Evolutionary conservation across 2,888 invertebrate species (phyloP), one percentile per base, ranked within the genome.

Genomic region (Cylloceria caligata): DNA sequence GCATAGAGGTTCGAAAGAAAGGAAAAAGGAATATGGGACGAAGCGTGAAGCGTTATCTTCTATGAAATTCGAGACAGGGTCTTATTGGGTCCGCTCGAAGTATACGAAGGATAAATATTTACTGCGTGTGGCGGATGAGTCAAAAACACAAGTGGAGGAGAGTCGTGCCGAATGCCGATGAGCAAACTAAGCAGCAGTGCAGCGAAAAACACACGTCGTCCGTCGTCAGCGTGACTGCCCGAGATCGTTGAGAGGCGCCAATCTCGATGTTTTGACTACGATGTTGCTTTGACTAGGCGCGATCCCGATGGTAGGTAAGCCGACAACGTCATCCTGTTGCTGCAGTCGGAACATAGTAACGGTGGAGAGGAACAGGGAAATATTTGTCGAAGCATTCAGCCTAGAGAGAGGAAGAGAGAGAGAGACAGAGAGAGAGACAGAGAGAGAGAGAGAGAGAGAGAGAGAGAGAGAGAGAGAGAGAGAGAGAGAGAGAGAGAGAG

Each of bases 191-290:
- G 52, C 39, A 21, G 52, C 39, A 39, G 39, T 24, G 39, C 67
- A 47, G 19, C 49, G 21, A 39, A 52, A n/a, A 52, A 27, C 24
- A 55, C 69, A 11, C 27, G 36, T 42, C 68, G 52, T 55, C 49
- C 34, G 36, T 64, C 24, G 39, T 42, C 60, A n/a, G n/a, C n/a
- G 67, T 36, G 73, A 57, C 57, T n/a, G 27, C 34, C 19, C 21
- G 80, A 34, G 68, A 68, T 74, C 57, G 73, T 68, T 47, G 36
- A 74, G 57, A 83, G 83, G 83, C 80, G 69, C 77, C 83, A 83
- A 83, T 83, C 76, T 69, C 49, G 57, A 65, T 80, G 77, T 83
- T 83, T 80, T 83, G 83, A 83, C 80, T 60, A 60, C 60, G 55
- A 6, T n/a, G n/a, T 27, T n/a, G 55, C 24, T 27, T 9, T 27